Conservation (phyloP, 2,888 invertebrate genomes). For the Anthoptus insignis region DNA sequence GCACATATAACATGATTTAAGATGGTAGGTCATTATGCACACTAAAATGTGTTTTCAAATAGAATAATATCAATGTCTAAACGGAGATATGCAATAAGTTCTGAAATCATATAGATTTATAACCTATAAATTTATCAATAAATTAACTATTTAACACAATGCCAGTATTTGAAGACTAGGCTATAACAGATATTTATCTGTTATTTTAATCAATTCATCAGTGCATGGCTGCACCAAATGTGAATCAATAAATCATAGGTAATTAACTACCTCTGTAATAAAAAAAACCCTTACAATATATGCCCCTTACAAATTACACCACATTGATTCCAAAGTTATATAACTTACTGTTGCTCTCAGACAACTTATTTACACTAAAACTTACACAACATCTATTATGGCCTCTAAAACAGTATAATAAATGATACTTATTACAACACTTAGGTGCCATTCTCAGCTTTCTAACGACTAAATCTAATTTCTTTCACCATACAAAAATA, state of each 20-base stretch:
- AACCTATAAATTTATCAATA: background rate
- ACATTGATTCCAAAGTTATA: slow-evolving; percentile 27
- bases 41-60: background rate
- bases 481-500: slow-evolving; percentile 79
- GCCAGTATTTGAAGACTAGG: slow-evolving; percentile 15
- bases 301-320: slow-evolving; percentile 12
- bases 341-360: slow-evolving; percentile 6
- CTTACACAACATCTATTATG: slow-evolving; percentile 29
- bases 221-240: slow-evolving; percentile 1
- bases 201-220: background rate
- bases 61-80: background rate
- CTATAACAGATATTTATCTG: background rate
- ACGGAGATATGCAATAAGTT: no score
- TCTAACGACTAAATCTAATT: slow-evolving; percentile 70
- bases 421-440: slow-evolving; percentile 54
- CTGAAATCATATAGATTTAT: background rate
- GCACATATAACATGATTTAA: background rate
- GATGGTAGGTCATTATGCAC: background rate
- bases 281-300: background rate
- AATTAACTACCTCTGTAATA: background rate
- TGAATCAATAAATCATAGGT: background rate
- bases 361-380: slow-evolving; percentile 23
- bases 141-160: background rate
- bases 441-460: slow-evolving; percentile 78
- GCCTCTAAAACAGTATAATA: slow-evolving; percentile 28